phyloP scores from a whole-genome alignment of 2,888 invertebrate genomes.

The Digitonthophagus gazella region DNA sequence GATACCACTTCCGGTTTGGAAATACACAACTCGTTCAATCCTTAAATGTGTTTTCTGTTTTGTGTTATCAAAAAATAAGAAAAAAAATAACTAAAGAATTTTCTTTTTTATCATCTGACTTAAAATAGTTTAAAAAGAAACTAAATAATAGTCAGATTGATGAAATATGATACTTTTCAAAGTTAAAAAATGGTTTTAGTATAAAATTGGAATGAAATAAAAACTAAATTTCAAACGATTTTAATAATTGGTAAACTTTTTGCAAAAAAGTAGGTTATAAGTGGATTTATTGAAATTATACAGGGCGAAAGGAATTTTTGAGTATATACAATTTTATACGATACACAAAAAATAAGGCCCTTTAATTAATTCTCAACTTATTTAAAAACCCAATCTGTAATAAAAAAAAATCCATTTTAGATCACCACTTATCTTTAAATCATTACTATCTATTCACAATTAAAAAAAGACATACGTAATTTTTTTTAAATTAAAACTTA shows the following conservation, averaged over 20 bases:
- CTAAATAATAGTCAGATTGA: too few species aligned
- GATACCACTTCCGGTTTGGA: slow-evolving; percentile 54
- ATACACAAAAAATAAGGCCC: background rate
- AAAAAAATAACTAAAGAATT: slow-evolving; percentile 23
- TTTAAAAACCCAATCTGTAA: too few species aligned
- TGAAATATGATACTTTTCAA: too few species aligned
- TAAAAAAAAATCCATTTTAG: too few species aligned
- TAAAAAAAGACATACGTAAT: slow-evolving; percentile 3
- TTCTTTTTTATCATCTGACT: slow-evolving; percentile 19
- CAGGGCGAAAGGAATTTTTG: background rate
- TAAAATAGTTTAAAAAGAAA: too few species aligned
- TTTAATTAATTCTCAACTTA: background rate
- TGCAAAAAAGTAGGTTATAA: background rate
- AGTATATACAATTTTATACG: background rate
- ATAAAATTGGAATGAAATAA: background rate
- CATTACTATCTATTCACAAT: too few species aligned
- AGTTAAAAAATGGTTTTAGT: background rate
- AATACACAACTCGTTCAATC: slow-evolving; percentile 49
- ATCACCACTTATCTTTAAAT: too few species aligned
- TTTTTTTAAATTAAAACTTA: background rate
- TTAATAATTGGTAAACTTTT: background rate
- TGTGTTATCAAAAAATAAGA: too few species aligned
- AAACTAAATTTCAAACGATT: background rate
- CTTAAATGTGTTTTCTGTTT: background rate
- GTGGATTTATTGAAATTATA: background rate